phyloP scores from a whole-genome alignment of 1,140 invertebrate species.

The Drosophila pseudoananassae region DNA sequence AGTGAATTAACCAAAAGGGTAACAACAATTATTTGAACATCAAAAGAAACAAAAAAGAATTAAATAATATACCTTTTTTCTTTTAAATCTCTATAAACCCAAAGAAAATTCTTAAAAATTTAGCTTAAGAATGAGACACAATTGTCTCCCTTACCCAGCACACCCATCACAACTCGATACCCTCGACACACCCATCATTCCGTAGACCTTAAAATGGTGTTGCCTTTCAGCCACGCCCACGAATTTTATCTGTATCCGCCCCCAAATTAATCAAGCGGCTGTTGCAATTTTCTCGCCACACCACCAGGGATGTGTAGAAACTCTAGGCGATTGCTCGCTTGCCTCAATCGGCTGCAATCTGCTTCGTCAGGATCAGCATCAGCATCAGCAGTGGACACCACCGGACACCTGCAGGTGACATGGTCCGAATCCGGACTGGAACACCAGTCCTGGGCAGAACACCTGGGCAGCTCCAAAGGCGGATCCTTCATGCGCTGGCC shows the following conservation, averaged over 20 bases:
- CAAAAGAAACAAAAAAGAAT: neutral
- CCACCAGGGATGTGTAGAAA: conserved; percentile 4
- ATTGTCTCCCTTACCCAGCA: neutral
- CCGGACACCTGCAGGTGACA: conserved; percentile 53
- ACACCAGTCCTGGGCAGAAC: conserved; percentile 18
- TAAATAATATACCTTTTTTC: neutral
- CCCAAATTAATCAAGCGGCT: conserved; percentile 79
- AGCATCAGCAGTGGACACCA: conserved; percentile 33
- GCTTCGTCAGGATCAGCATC: conserved; percentile 44
- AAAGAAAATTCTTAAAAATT: too few species aligned
- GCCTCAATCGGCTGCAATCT: conserved; percentile 33
- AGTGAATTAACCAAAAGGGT: conserved; percentile 16
- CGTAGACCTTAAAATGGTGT: conserved; percentile 64
- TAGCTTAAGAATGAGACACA: neutral
- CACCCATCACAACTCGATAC: neutral
- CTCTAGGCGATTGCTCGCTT: conserved; percentile 7
- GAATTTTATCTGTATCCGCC: conserved; percentile 67
- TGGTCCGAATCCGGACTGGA: conserved; percentile 11
- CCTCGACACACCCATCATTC: conserved; percentile 7
- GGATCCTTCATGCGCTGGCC: conserved; percentile 28
- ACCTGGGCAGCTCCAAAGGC: conserved; percentile 10
- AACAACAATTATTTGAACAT: neutral
- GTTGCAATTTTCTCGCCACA: conserved; percentile 61
- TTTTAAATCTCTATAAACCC: too few species aligned
- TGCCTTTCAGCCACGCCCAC: conserved; percentile 64